Conservation (phyloP, 1,140 invertebrate genomes). For the Caenorhabditis remanei region DNA sequence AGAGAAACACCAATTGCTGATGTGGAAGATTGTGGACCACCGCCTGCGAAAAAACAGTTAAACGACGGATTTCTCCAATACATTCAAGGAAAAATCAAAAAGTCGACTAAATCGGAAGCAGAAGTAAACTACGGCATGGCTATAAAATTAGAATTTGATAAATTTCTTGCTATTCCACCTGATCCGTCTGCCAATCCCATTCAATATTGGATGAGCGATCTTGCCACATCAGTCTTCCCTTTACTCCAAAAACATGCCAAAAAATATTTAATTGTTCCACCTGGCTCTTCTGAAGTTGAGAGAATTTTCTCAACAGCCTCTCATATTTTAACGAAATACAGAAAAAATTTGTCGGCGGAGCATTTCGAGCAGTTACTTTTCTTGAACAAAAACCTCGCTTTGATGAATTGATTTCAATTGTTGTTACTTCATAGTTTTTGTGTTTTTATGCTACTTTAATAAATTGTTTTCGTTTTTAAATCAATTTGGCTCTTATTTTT, state of each 20-base stretch:
- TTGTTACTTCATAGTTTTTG: too few species aligned
- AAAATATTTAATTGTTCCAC: not conserved
- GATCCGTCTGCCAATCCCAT: not conserved
- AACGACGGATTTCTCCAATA: too few species aligned
- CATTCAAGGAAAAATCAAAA: too few species aligned
- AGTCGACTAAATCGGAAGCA: too few species aligned
- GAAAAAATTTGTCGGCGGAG: not conserved
- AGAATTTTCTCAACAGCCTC: not conserved
- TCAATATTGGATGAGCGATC: not conserved
- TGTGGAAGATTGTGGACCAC: too few species aligned
- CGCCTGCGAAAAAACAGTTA: too few species aligned
- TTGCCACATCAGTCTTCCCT: not conserved
- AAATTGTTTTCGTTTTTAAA: too few species aligned
- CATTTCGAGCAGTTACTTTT: not conserved
- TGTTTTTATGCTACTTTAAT: too few species aligned
- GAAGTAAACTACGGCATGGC: too few species aligned
- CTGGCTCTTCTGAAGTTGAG: not conserved
- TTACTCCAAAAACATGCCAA: not conserved
- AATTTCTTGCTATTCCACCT: not conserved
- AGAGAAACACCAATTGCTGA: too few species aligned
- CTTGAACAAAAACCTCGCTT: not conserved
- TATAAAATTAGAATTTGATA: too few species aligned
- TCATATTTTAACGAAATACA: not conserved
- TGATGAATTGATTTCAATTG: not conserved
- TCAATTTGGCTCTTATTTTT: too few species aligned